A percentile compares a stretch with the other conserved stretches of the same genome.
Conservation (phyloP, 2,797 vertebrate species). For the Buphagus erythrorhynchus region DNA sequence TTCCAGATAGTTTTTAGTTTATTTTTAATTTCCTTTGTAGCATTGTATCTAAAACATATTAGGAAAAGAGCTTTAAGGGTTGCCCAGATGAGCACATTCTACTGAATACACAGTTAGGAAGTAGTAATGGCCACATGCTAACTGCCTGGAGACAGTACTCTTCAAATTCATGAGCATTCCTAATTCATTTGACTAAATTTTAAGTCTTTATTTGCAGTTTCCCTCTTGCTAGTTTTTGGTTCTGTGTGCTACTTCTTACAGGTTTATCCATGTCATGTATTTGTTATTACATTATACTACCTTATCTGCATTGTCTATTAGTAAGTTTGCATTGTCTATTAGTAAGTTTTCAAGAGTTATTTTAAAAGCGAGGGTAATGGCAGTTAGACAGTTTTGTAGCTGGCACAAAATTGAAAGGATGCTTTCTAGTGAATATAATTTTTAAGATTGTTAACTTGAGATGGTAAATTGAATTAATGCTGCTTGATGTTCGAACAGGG, state of each 20-base stretch:
- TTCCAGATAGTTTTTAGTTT: not conserved
- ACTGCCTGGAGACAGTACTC: not conserved
- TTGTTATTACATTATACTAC: not conserved
- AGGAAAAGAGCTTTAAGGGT: not conserved
- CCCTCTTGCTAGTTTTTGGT: not conserved
- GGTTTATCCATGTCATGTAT: not conserved
- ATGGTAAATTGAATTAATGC: slow-evolving; percentile 72
- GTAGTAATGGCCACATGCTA: not conserved
- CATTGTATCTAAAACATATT: not conserved
- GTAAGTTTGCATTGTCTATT: not conserved
- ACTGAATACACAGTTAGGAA: not conserved
- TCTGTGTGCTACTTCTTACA: not conserved
- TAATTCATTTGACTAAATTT: not conserved
- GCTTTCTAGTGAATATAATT: slow-evolving; percentile 25
- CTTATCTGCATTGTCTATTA: not conserved
- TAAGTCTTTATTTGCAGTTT: not conserved
- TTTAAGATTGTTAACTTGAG: slow-evolving; percentile 47
- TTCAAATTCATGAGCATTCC: not conserved
- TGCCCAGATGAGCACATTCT: not conserved
- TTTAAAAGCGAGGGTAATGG: not conserved
- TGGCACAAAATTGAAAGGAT: slow-evolving; percentile 35
- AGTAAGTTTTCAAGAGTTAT: not conserved
- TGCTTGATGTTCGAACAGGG: slow-evolving; percentile 87
- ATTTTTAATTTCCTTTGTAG: not conserved
- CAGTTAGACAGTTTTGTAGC: not conserved